A percentile compares a stretch with the other conserved stretches of the same genome.
Conservation (phyloP, 2,888 invertebrate species). For the Agrochola lota region DNA sequence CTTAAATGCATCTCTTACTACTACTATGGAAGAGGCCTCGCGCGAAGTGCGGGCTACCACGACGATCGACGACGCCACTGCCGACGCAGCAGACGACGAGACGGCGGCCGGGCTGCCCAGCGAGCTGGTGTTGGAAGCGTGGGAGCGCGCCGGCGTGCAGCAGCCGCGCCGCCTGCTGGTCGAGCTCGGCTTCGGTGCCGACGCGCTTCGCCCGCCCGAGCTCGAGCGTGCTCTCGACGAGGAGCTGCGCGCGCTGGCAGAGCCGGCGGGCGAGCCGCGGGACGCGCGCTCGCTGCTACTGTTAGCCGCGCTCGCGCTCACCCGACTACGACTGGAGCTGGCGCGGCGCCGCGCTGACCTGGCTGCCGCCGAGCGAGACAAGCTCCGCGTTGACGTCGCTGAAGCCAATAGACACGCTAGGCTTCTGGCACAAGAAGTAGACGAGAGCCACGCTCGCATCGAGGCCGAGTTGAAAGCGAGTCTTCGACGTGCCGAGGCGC, state of each 20-base stretch:
- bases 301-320: constrained; percentile 92
- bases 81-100: constrained; percentile 67
- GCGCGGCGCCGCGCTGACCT: constrained; percentile 93
- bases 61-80: constrained; percentile 11
- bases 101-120: constrained; percentile 75
- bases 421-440: constrained; percentile 96
- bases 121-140: constrained; percentile 92
- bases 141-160: constrained; percentile 93
- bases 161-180: constrained; percentile 92
- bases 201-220: constrained; percentile 91
- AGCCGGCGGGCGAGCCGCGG: constrained; percentile 70
- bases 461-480: constrained; percentile 94
- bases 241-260: constrained; percentile 85
- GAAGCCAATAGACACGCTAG: constrained; percentile 96
- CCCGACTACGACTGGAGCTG: constrained; percentile 93
- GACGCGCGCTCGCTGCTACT: constrained; percentile 83
- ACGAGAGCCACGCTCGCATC: constrained; percentile 96
- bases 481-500: constrained; percentile 93
- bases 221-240: constrained; percentile 93
- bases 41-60: constrained; percentile 54
- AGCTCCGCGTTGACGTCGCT: constrained; percentile 94
- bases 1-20: constrained; percentile 80
- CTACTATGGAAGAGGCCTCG: constrained; percentile 76
- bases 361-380: constrained; percentile 94
- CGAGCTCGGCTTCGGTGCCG: constrained; percentile 92